These are phyloP conservation scores for Oreochromis niloticus DNA, from an alignment of 2,113 vertebrate genomes.

Conservation along the genomic window DNA sequence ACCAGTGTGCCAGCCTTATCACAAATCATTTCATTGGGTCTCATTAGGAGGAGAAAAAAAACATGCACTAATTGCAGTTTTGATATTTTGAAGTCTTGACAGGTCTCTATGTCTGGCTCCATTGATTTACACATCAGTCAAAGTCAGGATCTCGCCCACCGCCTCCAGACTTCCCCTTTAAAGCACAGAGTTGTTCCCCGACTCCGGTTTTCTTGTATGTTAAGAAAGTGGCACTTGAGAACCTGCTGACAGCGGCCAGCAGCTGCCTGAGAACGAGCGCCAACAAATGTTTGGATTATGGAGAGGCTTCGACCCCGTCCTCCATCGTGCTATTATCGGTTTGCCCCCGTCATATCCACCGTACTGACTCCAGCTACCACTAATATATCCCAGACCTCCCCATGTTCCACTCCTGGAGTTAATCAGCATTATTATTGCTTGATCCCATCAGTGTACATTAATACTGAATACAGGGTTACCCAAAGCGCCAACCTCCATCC, in stretches of 20 bases:
- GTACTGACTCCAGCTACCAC: not conserved
- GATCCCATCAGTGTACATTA: not conserved
- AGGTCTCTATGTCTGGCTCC: not conserved
- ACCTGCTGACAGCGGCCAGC: not conserved
- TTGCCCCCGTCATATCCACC: not conserved
- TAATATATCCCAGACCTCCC: not conserved
- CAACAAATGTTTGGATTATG: not conserved
- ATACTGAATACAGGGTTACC: not conserved
- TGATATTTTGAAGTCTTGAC: not conserved
- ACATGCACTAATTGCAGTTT: not conserved
- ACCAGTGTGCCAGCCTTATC: not conserved
- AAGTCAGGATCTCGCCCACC: not conserved
- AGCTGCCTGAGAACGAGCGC: not conserved
- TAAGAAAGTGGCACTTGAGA: not conserved
- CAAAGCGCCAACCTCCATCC: not conserved
- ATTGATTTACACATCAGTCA: not conserved
- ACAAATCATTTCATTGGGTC: not conserved
- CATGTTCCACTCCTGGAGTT: not conserved
- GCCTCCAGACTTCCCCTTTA: not conserved
- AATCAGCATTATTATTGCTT: not conserved
- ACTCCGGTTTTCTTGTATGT: not conserved
- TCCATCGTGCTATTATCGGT: not conserved
- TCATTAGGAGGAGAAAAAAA: not conserved
- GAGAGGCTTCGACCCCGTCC: not conserved
- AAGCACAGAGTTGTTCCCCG: not conserved